These are phyloP conservation scores for Macheiramphus alcinus DNA, from an alignment of 2,113 vertebrate genomes.

Conservation along the genomic window DNA sequence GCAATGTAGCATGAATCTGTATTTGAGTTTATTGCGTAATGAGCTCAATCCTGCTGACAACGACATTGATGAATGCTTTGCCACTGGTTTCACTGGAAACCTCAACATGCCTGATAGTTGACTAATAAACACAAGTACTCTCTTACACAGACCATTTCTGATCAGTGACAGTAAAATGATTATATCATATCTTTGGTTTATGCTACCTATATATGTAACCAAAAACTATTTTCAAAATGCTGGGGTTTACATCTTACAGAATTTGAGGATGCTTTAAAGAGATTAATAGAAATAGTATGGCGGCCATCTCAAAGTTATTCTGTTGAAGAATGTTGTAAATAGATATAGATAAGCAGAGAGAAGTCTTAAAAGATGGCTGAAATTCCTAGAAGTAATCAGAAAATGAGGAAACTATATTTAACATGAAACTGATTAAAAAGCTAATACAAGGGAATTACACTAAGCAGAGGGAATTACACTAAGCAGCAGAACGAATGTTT, in stretches of 20 bases:
- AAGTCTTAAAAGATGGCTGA: neutral
- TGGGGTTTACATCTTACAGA: neutral
- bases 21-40: neutral
- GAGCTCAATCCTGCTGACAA: neutral
- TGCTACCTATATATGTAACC: neutral
- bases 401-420: neutral
- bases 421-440: neutral
- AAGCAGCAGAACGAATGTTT: neutral
- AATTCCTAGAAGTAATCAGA: neutral
- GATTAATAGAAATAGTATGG: neutral
- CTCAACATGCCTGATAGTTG: neutral
- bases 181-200: neutral
- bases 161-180: neutral
- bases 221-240: neutral
- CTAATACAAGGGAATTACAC: neutral
- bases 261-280: neutral
- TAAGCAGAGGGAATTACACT: neutral
- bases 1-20: neutral
- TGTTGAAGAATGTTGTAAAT: neutral
- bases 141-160: neutral
- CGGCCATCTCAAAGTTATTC: neutral
- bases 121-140: neutral
- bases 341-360: neutral
- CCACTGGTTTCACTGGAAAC: conserved; percentile 1
- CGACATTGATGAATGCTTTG: neutral